Conservation (phyloP, 2,113 vertebrate species). For the Atherinomorus stipes region DNA sequence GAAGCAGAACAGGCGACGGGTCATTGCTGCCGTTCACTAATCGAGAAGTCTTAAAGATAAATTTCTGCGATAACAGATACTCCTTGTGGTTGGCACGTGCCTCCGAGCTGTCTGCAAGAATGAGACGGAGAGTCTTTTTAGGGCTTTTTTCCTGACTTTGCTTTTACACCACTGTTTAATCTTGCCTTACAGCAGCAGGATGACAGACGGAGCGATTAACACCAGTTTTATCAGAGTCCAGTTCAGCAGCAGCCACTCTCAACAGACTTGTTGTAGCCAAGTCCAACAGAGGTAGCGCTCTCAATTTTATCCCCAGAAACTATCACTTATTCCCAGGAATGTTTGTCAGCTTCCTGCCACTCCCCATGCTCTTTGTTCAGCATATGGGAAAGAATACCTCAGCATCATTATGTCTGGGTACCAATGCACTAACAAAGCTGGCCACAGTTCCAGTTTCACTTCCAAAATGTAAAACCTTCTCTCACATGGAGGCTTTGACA, state of each 20-base stretch:
- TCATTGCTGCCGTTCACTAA: slow-evolving; percentile 63
- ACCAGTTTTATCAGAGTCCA: slow-evolving; percentile 64
- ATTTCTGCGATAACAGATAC: slow-evolving; percentile 55
- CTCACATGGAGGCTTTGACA: neutral
- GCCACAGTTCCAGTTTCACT: slow-evolving; percentile 19
- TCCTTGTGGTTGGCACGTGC: slow-evolving; percentile 49
- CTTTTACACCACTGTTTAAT: slow-evolving; percentile 72
- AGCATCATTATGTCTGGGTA: slow-evolving; percentile 11
- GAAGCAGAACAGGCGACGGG: slow-evolving; percentile 43
- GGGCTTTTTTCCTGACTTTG: slow-evolving; percentile 67
- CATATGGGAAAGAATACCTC: neutral
- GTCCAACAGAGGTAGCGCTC: slow-evolving; percentile 4
- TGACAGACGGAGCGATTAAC: slow-evolving; percentile 67
- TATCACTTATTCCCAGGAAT: slow-evolving; percentile 27
- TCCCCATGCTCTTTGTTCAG: slow-evolving; percentile 6
- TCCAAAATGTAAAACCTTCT: slow-evolving; percentile 9
- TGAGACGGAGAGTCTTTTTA: slow-evolving; percentile 60
- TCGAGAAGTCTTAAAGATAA: slow-evolving; percentile 59
- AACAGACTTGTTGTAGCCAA: slow-evolving; percentile 34
- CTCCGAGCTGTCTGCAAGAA: slow-evolving; percentile 44
- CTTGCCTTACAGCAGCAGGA: slow-evolving; percentile 62
- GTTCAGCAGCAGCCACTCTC: slow-evolving; percentile 42
- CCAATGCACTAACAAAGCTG: slow-evolving; percentile 20
- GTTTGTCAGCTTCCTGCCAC: slow-evolving; percentile 1
- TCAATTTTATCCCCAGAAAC: slow-evolving; percentile 14